Evolutionary conservation across 2,113 vertebrate genomes (phyloP), one percentile per base, ranked within the genome.

Genomic region (Lipotes vexillifer): DNA sequence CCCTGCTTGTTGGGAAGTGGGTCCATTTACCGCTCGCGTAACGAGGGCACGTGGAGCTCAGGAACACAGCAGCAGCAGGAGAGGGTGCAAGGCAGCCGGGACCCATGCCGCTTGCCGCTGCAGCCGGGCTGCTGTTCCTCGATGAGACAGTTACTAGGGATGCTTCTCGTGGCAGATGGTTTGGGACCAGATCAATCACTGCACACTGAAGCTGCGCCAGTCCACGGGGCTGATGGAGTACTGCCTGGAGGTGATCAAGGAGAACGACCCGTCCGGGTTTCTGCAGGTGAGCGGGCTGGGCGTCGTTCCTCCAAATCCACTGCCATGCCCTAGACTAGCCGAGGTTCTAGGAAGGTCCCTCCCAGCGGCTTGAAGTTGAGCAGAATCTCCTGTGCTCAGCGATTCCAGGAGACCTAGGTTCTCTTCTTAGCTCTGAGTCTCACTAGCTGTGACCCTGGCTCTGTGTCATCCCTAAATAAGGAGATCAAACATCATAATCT

Each of bases 101-200:
- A 8, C 41, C 93, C 33, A 38, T 0, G 29, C 59, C 5, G 0
- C n/a, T 12, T 59, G 46, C 36, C 0, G 0, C 41, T 2, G 12
- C 17, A 18, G 61, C 36, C 2, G 2, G 5, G 18, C 63, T 86
- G 36, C 7, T 29, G 18, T 9, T 27, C 8, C 59, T 41, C 49
- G 8, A 14, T 14, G 38, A 65, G 61, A 1, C 0, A 1, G 6
- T 55, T 27, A 69, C 61, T 20, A 36, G 27, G 31, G 29, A 6
- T 91, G 85, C 12, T 83, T 68, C 14, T 65, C 57, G 0, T 71
- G 94, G 49, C 96, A 99, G 99, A 99, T 99, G 98, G 99, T 99
- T 44, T 99, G 99, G 94, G 99, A 99, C 98, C 99, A 99, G 99
- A 99, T 99, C 98, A 99, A 99, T 81, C 99, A 99, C 98, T 99